Evolutionary conservation across 1,140 invertebrate genomes (phyloP).

Genomic region (Diploscapter pachys): DNA sequence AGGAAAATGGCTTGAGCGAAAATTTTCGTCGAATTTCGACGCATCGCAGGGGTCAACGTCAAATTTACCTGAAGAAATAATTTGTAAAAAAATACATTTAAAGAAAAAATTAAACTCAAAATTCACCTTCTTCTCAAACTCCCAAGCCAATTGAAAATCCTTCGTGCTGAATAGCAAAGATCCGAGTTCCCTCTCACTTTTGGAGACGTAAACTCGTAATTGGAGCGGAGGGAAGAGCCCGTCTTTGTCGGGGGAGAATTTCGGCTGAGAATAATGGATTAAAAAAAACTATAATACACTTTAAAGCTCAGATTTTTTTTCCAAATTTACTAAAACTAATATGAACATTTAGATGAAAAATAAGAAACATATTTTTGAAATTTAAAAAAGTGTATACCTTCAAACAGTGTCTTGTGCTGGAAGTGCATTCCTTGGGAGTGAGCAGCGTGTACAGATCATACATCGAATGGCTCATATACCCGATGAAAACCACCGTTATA

Average conservation of each 20-base stretch:
- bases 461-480: conserved; percentile 36
- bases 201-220: conserved; percentile 37
- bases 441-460: conserved; percentile 43
- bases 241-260: conserved; percentile 17
- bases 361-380: neutral
- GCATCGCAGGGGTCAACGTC: conserved; percentile 16
- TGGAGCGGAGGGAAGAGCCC: conserved; percentile 36
- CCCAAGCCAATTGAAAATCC: conserved; percentile 23
- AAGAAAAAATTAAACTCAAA: neutral
- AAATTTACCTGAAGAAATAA: conserved; percentile 21
- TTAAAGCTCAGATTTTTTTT: neutral
- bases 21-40: conserved; percentile 27
- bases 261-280: conserved; percentile 35
- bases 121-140: conserved; percentile 21
- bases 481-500: conserved; percentile 18
- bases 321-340: conserved; percentile 7
- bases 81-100: neutral
- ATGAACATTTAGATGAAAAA: conserved; percentile 34
- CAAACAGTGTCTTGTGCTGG: conserved; percentile 3
- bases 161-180: conserved; percentile 8
- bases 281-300: neutral
- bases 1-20: conserved; percentile 29
- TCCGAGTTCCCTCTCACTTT: neutral
- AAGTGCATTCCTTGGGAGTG: conserved; percentile 35
- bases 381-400: neutral